These are phyloP conservation scores for Caenorhabditis tropicalis DNA, from an alignment of 1,140 invertebrate genomes.

Conservation along the genomic window DNA sequence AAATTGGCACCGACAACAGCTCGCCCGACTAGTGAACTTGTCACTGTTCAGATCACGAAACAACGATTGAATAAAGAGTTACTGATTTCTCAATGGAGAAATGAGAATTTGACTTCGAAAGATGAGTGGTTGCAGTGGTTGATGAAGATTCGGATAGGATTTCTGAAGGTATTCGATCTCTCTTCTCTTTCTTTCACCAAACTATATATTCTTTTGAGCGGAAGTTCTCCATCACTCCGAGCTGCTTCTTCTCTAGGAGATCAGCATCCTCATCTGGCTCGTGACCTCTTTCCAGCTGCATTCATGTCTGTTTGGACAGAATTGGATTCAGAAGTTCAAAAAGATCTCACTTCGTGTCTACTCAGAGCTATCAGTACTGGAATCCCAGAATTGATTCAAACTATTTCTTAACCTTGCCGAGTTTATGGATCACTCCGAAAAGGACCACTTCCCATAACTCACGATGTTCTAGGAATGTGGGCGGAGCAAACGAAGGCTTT, in stretches of 20 bases:
- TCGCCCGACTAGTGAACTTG: conserved; percentile 22
- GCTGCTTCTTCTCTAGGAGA: conserved; percentile 90
- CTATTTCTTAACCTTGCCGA: conserved; percentile 95
- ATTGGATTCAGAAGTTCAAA: conserved; percentile 82
- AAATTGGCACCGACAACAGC: conserved; percentile 11
- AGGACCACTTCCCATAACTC: conserved; percentile 88
- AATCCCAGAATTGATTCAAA: conserved; percentile 95
- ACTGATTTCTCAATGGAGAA: background rate
- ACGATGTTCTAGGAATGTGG: conserved; percentile 78
- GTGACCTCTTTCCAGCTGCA: conserved; percentile 96
- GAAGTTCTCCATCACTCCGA: conserved; percentile 82
- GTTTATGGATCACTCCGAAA: conserved; percentile 99
- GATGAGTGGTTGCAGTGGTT: conserved; percentile 99
- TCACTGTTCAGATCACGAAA: conserved; percentile 1
- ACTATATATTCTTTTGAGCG: background rate
- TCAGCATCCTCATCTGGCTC: conserved; percentile 88
- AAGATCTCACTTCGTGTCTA: conserved; percentile 78
- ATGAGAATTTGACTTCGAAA: conserved; percentile 72
- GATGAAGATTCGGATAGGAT: conserved; percentile 83
- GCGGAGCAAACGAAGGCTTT: conserved; percentile 79
- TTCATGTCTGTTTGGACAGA: conserved; percentile 99
- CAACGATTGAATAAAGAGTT: background rate
- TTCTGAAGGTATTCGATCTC: conserved; percentile 82
- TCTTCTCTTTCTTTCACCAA: background rate
- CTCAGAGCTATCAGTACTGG: conserved; percentile 77